Evolutionary conservation across 2,888 invertebrate genomes (phyloP).

Genomic region (Chironomus tentans): DNA sequence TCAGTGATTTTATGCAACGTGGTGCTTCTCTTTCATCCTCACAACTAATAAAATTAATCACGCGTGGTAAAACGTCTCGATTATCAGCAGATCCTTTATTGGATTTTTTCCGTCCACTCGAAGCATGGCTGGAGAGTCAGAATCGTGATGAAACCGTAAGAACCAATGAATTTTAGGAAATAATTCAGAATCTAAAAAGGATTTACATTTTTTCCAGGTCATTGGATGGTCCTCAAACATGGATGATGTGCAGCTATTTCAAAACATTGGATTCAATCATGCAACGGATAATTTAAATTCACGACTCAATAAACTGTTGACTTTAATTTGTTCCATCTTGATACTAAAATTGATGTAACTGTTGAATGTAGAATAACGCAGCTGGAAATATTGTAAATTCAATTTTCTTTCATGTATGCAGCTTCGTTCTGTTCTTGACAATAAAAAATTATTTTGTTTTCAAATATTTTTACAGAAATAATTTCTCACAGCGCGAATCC

Average conservation of each 20-base stretch:
- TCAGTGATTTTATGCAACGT: constrained; percentile 57
- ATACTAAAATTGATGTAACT: no score
- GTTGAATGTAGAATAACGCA: no score
- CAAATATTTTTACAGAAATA: no score
- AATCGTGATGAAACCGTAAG: constrained; percentile 57
- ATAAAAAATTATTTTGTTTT: no score
- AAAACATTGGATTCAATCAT: constrained; percentile 16
- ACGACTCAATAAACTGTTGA: no score
- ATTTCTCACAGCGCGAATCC: no score
- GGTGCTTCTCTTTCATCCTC: constrained; percentile 59
- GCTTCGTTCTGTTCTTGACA: no score
- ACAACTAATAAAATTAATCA: constrained; percentile 64
- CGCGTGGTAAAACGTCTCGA: constrained; percentile 57
- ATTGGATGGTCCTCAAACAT: constrained; percentile 66
- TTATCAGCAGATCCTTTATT: constrained; percentile 69
- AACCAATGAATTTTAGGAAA: background rate
- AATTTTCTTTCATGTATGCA: no score
- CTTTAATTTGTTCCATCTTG: no score
- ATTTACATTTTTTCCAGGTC: background rate
- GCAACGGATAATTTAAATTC: background rate
- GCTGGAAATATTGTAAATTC: no score
- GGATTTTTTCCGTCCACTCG: constrained; percentile 72
- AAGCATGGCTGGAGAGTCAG: constrained; percentile 66
- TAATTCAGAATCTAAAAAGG: background rate
- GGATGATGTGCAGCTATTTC: constrained; percentile 54